Base-by-base conservation (phyloP, 1,140 invertebrate species). In the Bicyclus anynana region DNA sequence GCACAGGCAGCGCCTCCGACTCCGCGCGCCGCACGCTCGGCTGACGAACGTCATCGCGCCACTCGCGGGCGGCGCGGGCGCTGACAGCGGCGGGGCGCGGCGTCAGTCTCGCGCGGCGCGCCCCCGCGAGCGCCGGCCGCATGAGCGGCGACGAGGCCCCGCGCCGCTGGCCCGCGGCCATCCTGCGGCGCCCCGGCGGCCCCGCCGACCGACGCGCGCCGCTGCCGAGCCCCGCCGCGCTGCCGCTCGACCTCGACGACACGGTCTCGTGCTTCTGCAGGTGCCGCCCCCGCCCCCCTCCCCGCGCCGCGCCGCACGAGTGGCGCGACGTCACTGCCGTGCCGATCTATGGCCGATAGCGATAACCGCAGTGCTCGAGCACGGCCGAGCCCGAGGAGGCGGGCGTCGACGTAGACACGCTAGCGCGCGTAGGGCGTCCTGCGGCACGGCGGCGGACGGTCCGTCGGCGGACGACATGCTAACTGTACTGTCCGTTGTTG, bases 201-300 rank as follows among this genome's bases (percentile, higher is more conserved):
- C 64, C 74, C 75, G 27, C 72, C 78, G 77, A 87, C 83, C 80
- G 84, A 72, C 77, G 69, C 74, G 84, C 74, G 71, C 66, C 72
- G 51, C 63, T 67, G 12, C 78, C 91, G 48, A 51, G 72, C 42
- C 20, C 62, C 54, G 33, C 70, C 46, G 65, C 68, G 38, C 80
- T 91, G 61, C 90, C 91, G 5, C 81, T 93, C 60, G 93, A 94
- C 69, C 87, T 92, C 57, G 93, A 94, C 82, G 92, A 93, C 77
- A 93, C 93, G 16, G 92, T 94, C 77, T 93, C 92, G 59, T 94
- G 93, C 80, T 94, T 94, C 83, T 94, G 93, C 91, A 93, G 93
- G 93, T 94, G 82, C 63, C 61, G 10, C n/a, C 18, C 17, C 18
- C 38, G 48, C 9, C 2, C 27, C 16, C 10, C 16, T 13, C 20